phyloP scores from a whole-genome alignment of 2,113 vertebrate genomes.

The Orthonyx spaldingii region DNA sequence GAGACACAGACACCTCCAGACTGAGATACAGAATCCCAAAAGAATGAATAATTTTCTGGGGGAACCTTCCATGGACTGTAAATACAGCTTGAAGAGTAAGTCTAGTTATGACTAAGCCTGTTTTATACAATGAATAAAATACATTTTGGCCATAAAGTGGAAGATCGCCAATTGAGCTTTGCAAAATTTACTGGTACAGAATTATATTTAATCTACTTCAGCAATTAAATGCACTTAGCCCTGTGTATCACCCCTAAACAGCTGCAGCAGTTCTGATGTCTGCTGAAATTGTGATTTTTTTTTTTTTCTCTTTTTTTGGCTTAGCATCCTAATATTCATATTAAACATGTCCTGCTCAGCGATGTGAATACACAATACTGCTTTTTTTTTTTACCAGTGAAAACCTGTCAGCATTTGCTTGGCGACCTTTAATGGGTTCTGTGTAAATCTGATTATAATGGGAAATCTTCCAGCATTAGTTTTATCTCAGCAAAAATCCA shows the following conservation, averaged over 20 bases:
- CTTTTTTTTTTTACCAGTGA: background rate
- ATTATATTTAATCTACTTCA: background rate
- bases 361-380: background rate
- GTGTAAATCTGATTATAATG: background rate
- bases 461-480: background rate
- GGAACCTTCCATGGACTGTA: background rate
- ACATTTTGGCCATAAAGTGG: background rate
- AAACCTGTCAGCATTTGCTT: background rate
- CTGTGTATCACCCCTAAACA: background rate
- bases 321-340: background rate
- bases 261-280: background rate
- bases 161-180: background rate
- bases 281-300: background rate
- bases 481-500: background rate
- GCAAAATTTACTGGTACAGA: background rate
- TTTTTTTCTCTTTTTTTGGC: background rate
- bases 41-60: rapidly evolving
- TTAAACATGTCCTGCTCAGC: background rate
- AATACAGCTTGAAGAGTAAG: background rate
- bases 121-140: background rate
- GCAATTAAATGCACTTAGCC: background rate
- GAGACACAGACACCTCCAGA: background rate
- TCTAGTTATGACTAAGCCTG: background rate
- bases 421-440: background rate
- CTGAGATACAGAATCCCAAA: background rate